Conservation (phyloP, 2,797 vertebrate species). For the Tokudaia tokunoshimensis region DNA sequence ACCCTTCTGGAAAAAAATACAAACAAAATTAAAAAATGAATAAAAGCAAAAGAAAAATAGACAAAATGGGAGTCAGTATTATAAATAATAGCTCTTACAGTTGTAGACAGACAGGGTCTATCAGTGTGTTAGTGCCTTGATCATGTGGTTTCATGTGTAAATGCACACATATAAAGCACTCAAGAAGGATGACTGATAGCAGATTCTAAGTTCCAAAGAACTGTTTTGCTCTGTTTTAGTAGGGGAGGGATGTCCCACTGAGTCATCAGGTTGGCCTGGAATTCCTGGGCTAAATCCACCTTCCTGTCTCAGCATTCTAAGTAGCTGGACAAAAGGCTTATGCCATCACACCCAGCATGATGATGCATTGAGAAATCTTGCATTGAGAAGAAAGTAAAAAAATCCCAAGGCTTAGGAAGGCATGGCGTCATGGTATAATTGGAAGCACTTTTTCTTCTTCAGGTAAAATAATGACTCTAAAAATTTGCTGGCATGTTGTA, state of each 20-base stretch:
- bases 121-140: not conserved
- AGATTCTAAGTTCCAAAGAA: not conserved
- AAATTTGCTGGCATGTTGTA: not conserved
- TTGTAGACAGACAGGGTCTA: not conserved
- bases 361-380: not conserved
- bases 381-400: not conserved
- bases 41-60: not conserved
- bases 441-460: not conserved
- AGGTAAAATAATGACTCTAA: not conserved
- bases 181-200: not conserved
- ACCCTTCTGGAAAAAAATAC: not conserved
- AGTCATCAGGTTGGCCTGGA: not conserved
- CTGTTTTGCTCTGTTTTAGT: not conserved
- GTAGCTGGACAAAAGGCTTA: not conserved
- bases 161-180: not conserved
- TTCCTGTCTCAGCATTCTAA: not conserved
- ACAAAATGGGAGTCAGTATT: not conserved
- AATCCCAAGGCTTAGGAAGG: not conserved
- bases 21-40: not conserved
- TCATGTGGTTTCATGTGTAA: not conserved
- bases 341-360: not conserved
- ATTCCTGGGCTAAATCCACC: not conserved
- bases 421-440: not conserved
- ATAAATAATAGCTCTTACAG: not conserved
- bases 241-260: not conserved